Conservation (phyloP, 2,888 invertebrate genomes). For the Cephus pygmeus region DNA sequence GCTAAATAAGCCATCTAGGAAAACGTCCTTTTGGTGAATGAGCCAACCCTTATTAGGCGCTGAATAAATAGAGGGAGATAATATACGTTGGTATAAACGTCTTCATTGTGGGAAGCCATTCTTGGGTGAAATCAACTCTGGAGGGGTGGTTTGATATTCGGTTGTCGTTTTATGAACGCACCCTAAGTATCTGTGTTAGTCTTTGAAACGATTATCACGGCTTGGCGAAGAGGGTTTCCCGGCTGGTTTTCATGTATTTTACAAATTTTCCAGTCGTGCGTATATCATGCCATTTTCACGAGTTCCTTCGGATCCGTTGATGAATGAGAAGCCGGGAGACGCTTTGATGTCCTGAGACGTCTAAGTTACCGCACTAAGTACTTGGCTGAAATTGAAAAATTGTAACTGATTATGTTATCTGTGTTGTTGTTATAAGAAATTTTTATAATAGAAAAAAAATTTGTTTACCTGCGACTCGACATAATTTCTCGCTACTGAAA, state of each 20-base stretch:
- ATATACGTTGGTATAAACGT: neutral
- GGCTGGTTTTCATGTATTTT: too few species aligned
- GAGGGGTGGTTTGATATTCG: neutral
- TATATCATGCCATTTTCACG: too few species aligned
- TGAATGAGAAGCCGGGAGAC: neutral
- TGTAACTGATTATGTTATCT: neutral
- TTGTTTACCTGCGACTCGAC: neutral
- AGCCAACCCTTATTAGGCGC: neutral
- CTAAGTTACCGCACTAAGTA: neutral
- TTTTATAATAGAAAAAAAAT: neutral
- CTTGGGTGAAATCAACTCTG: neutral
- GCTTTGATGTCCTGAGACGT: neutral
- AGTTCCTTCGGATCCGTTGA: too few species aligned
- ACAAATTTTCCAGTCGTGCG: too few species aligned
- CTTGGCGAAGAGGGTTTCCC: too few species aligned
- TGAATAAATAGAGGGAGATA: conserved; percentile 1
- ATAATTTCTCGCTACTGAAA: neutral
- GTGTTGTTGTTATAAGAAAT: neutral
- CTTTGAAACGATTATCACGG: too few species aligned
- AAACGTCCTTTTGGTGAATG: neutral
- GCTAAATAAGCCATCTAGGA: conserved; percentile 26
- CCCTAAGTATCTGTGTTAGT: too few species aligned
- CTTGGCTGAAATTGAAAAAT: neutral
- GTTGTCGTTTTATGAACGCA: too few species aligned
- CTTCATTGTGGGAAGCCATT: neutral